Evolutionary conservation across 2,888 invertebrate genomes (phyloP).

Genomic region (Seira musarum): DNA sequence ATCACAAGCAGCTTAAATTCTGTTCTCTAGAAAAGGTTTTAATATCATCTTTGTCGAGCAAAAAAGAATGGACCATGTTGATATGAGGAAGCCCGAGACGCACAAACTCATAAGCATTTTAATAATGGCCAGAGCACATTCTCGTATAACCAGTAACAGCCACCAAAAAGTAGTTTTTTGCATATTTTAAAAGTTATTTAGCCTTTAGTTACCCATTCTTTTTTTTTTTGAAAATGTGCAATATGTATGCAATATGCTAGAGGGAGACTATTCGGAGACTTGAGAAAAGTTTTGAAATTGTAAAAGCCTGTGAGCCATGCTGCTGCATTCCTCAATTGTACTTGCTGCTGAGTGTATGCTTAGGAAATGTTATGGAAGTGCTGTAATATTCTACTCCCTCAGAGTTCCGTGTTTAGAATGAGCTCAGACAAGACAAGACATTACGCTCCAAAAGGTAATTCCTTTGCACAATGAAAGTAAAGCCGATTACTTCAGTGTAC

Average conservation of each 20-base stretch:
- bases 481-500: constrained; percentile 24
- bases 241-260: constrained; percentile 15
- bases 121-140: not conserved
- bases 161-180: constrained; percentile 24
- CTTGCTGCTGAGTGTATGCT: too few relatives aligned
- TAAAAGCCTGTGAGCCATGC: not conserved
- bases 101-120: not conserved
- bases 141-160: constrained; percentile 11
- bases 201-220: constrained; percentile 18
- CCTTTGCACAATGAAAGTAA: not conserved
- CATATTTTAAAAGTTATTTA: constrained; percentile 44
- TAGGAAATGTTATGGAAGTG: too few relatives aligned
- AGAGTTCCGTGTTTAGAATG: not conserved
- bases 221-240: not conserved
- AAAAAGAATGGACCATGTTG: constrained; percentile 4
- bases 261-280: constrained; percentile 20
- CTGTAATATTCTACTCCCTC: too few relatives aligned
- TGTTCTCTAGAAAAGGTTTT: too few relatives aligned
- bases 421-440: not conserved
- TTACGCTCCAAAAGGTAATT: not conserved
- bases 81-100: not conserved
- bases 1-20: constrained; percentile 19
- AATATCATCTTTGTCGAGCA: not conserved
- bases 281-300: constrained; percentile 28
- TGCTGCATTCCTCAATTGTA: not conserved